Evolutionary conservation across 30 jellyfish, hydroid and myxozoan genomes (phyloP).

Genomic region (Hydractinia symbiolongicarpus): DNA sequence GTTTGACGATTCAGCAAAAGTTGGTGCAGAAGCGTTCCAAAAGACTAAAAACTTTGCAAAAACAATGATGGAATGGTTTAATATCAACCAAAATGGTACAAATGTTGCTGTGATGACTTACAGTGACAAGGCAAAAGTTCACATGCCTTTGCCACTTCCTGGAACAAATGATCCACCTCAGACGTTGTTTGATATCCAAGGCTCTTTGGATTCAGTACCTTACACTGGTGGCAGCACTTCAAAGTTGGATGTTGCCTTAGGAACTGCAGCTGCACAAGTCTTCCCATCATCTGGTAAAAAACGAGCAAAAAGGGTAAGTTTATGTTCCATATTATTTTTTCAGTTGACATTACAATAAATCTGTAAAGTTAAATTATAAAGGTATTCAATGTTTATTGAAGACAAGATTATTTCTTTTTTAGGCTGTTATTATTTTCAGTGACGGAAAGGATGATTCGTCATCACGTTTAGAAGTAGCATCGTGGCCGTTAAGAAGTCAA

Average conservation of each 20-base stretch:
- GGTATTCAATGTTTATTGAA: not conserved
- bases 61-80: slow-evolving; percentile 48
- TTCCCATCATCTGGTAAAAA: slow-evolving; percentile 46
- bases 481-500: slow-evolving; percentile 90
- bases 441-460: slow-evolving; percentile 84
- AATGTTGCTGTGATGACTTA: slow-evolving; percentile 87
- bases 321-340: not conserved
- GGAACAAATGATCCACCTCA: slow-evolving; percentile 22
- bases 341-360: not conserved
- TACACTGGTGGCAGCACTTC: slow-evolving; percentile 71
- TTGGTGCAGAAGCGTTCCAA: slow-evolving; percentile 58
- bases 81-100: slow-evolving; percentile 36
- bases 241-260: slow-evolving; percentile 76
- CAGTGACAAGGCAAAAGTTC: slow-evolving; percentile 72
- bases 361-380: not conserved
- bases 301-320: slow-evolving; percentile 51
- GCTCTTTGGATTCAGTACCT: slow-evolving; percentile 44
- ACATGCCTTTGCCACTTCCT: slow-evolving; percentile 43
- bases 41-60: slow-evolving; percentile 63
- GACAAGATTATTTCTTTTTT: not conserved
- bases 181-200: slow-evolving; percentile 38
- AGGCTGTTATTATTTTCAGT: slow-evolving; percentile 75
- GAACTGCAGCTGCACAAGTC: slow-evolving; percentile 51
- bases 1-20: slow-evolving; percentile 75
- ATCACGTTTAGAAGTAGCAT: slow-evolving; percentile 78